Base-by-base conservation (phyloP, 2,888 invertebrate genomes). In the Hirtodrosophila trivittata region DNA sequence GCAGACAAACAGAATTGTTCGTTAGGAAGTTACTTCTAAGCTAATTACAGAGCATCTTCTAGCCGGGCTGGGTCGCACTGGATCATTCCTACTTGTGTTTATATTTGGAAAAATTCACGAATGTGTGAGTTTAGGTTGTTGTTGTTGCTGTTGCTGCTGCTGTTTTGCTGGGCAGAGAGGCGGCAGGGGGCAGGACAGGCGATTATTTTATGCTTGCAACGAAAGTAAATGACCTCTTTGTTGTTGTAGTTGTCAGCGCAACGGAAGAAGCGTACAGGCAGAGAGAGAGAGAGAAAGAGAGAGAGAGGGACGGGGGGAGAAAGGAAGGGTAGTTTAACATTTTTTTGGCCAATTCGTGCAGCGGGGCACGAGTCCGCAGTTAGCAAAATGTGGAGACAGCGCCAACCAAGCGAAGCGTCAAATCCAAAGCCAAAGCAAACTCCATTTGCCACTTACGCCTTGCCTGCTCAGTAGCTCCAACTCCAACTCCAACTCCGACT, bases 191-290 rank as follows among this genome's bases (percentile, higher is more conserved):
- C 76, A 69, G 69, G 76, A 65, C 63, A 63, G 66, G 73, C 78
- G 78, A 76, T 83, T 80, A 80, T 83, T 80, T 80, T 80, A 80
- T 80, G 83, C 83, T 80, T 42, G 73, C 78, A 84, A 81, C 72
- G 84, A 84, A 82, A 82, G 81, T 82, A 82, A 82, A 82, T 82
- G 77, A 82, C 84, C 81, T 74, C 77, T 82, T 84, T 70, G 64
- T 69, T 69, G 52, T 56, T 73, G 80, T 83, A 70, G 72, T 72
- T 81, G 81, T 71, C 72, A 75, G 62, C 43, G 65, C 62, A 14
- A 43, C 26, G 39, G 38, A 21, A 16, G 45, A 18, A 39, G 47
- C 18, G 26, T 42, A 28, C 5, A 9, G 5, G 9, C 18, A 21
- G 21, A 42, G 49, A 18, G 33, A 18, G 41, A 33, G 41, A 8